A percentile compares a stretch with the other conserved stretches of the same genome.
phyloP scores from a whole-genome alignment of 2,113 vertebrate species.

The Nibea coibor region DNA sequence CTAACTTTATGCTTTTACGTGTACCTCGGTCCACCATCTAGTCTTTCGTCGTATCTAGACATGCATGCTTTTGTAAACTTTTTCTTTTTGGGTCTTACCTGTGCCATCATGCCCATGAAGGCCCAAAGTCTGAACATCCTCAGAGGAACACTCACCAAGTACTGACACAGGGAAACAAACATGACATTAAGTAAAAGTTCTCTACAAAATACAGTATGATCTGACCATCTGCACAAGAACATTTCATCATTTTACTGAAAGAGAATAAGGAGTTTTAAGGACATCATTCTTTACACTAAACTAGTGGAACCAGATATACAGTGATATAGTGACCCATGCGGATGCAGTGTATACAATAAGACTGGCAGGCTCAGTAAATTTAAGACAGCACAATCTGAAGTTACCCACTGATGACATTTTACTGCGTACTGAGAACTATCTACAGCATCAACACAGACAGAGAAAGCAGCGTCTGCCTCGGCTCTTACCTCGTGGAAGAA shows the following conservation, averaged over 20 bases:
- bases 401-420: too few relatives aligned
- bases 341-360: neutral
- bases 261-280: neutral
- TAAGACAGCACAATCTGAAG: neutral
- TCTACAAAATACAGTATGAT: neutral
- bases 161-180: constrained; percentile 76
- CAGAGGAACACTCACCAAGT: constrained; percentile 93
- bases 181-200: neutral
- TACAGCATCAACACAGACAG: constrained; percentile 9
- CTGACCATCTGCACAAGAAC: neutral
- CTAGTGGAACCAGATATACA: neutral
- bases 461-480: neutral
- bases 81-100: constrained; percentile 81
- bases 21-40: too few relatives aligned
- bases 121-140: constrained; percentile 96
- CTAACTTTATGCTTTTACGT: too few relatives aligned
- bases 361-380: neutral
- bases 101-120: constrained; percentile 93
- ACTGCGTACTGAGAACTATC: neutral
- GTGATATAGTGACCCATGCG: neutral
- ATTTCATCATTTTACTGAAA: neutral
- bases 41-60: too few relatives aligned
- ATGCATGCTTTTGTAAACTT: too few relatives aligned
- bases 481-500: constrained; percentile 93
- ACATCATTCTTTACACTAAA: neutral